Evolutionary conservation across 2,113 vertebrate species (phyloP), one percentile per base, ranked within the genome.

Genomic region (Sorex fumeus): DNA sequence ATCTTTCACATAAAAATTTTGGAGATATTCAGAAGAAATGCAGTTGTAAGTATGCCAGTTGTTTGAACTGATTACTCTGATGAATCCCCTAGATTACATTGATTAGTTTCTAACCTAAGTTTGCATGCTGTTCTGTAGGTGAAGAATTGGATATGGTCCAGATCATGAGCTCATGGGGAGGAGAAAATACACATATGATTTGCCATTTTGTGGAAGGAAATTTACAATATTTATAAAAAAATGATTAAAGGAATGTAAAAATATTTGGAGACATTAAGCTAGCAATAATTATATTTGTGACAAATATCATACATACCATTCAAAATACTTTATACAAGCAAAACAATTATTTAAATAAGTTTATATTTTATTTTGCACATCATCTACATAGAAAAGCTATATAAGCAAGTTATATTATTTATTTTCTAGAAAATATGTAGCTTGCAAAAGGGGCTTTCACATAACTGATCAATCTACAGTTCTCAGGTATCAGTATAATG

Each of bases 101-200:
- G n/a, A n/a, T n/a, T n/a, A n/a, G n/a, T n/a, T n/a, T n/a, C n/a
- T n/a, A 99, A 99, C 98, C 99, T 96, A 88, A 99, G 98, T 97
- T 99, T 99, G 98, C 99, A 99, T 16, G 99, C 99, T 88, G 99
- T 99, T 98, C 99, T 98, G 98, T 99, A 99, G 32, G 99, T 99
- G 70, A 99, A 99, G 94, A 99, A 97, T 91, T 99, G 98, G 97
- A 99, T 99, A 64, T 99, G 99, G 98, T 99, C 99, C 98, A 99
- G 97, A 97, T 99, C 99, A 96, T 99, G 99, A 97, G 99, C 99
- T 96, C 99, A 99, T 99, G 95, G 84, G 88, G 89, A 94, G 96
- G 94, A 92, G 93, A 97, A 75, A 94, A 89, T 36, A 97, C 10
- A 93, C 12, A 94, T 86, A 94, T 87, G 92, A 67, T 93, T 78